phyloP scores from a whole-genome alignment of 2,113 vertebrate species.

The Urocitellus parryii region DNA sequence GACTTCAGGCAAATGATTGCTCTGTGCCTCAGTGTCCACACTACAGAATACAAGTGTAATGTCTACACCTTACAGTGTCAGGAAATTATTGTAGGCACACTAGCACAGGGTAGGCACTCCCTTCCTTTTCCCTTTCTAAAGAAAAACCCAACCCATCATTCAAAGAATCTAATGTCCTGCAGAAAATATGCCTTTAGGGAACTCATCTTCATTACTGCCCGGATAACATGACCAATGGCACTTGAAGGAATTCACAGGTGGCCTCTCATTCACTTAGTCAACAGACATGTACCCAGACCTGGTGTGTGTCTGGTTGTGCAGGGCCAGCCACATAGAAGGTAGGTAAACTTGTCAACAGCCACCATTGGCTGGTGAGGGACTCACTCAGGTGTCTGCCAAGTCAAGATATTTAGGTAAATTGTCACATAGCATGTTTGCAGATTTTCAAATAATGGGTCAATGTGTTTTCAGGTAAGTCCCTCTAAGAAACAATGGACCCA shows the following conservation, averaged over 20 bases:
- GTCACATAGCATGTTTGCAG: no score
- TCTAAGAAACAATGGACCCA: background rate
- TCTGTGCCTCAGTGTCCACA: background rate
- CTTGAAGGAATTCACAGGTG: background rate
- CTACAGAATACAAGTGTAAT: background rate
- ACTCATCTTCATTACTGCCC: background rate
- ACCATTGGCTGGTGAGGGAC: rapidly evolving
- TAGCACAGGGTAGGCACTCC: no score
- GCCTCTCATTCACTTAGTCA: background rate
- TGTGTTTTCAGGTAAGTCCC: background rate
- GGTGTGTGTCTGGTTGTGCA: rapidly evolving
- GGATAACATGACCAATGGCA: background rate
- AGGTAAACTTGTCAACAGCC: rapidly evolving
- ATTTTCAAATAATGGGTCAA: background rate
- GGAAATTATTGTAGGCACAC: background rate
- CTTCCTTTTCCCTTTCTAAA: background rate
- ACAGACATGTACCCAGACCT: background rate
- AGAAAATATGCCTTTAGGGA: background rate
- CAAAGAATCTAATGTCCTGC: background rate
- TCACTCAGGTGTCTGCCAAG: background rate
- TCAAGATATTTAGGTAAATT: background rate
- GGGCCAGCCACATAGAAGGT: background rate
- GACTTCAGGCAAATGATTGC: background rate
- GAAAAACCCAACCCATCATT: background rate
- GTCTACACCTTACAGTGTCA: background rate